Base-by-base conservation (phyloP, 2,113 vertebrate species). In the Arvicanthis niloticus region DNA sequence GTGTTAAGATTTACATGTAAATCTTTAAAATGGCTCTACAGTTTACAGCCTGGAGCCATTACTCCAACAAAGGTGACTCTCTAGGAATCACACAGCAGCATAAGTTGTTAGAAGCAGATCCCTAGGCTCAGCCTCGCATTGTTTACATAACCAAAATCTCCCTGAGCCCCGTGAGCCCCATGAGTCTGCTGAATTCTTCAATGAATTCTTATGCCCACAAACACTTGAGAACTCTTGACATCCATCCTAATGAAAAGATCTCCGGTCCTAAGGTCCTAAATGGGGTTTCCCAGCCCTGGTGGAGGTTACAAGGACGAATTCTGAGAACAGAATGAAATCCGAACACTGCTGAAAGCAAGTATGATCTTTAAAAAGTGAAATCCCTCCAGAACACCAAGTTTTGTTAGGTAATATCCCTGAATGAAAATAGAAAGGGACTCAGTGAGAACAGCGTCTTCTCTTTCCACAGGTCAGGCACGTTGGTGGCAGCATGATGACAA, bases 341-440 rank as follows among this genome's bases (percentile, higher is more conserved):
- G 29, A 67, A 31, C 26, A 29, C 65, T 67, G 26, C 65, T 31
- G 65, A 84, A 89, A 95, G 62, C 65, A 89, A 80, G 62, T 73
- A 84, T 31, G 12, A 56, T 91, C 58, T 88, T 96, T 93, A 87
- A 60, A 95, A 89, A 96, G 94, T 90, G 84, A 95, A 96, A 88
- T 75, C 68, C 3, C 42, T 53, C 92, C 29, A 24, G 91, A 93
- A 91, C 95, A 95, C 37, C 21, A 90, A 24, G 40, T 77, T 93
- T 86, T 72, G 48, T 91, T 93, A 93, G 40, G 60, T 68, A 82
- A 29, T 60, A 81, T 29, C 15, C 45, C 13, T 92, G 48, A 90
- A n/a, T 90, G 87, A 60, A 95, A 85, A 88, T 21, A 21, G 60
- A 29, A 58, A 91, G 84, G 86, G 68, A 48, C 1, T 85, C 4